phyloP scores from a whole-genome alignment of 2,113 vertebrate genomes.

The Pavo muticus region DNA sequence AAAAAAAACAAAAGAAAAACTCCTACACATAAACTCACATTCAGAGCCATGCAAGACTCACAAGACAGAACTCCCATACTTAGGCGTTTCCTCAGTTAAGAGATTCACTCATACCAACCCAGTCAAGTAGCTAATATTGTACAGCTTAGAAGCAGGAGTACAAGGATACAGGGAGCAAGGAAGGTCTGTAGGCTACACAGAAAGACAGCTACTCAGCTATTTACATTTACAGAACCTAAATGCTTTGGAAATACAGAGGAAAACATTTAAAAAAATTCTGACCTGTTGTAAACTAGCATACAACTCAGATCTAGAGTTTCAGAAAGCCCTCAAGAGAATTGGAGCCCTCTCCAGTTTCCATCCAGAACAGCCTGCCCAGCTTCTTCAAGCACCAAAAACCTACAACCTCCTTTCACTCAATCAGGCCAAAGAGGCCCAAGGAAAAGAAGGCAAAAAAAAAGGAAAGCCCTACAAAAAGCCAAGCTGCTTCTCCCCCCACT shows the following conservation, averaged over 20 bases:
- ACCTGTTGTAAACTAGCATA: neutral
- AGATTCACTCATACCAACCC: neutral
- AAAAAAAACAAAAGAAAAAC: neutral
- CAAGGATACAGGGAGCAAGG: neutral
- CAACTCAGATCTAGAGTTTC: neutral
- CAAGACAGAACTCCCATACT: neutral
- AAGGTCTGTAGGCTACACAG: neutral
- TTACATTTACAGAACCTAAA: accelerated
- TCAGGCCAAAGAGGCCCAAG: neutral
- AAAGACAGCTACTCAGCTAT: neutral
- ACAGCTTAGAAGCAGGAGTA: accelerated
- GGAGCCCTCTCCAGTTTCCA: constrained; percentile 10
- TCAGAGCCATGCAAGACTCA: neutral
- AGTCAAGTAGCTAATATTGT: accelerated
- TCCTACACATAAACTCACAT: accelerated
- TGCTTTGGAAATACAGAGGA: neutral
- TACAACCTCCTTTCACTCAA: neutral
- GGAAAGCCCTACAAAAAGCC: neutral
- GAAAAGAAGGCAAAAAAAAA: accelerated
- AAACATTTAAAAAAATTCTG: neutral
- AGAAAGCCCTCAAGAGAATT: neutral
- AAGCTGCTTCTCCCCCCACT: neutral
- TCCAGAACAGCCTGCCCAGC: accelerated
- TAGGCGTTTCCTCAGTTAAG: neutral
- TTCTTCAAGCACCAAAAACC: neutral